Base-by-base conservation (phyloP, 2,797 vertebrate species). In the Cichlasoma orientale region DNA sequence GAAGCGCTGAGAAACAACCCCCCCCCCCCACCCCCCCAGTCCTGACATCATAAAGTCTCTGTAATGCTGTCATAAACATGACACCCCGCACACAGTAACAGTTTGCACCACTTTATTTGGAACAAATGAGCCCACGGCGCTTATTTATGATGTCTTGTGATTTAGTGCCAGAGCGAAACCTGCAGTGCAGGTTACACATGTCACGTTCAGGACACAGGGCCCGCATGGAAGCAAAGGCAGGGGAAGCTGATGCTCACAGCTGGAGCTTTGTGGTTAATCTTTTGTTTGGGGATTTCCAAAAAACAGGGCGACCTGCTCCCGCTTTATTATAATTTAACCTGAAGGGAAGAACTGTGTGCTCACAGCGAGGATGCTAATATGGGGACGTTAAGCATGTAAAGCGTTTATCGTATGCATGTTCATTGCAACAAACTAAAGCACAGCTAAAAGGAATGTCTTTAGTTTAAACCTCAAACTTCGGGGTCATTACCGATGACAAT, bases 21-120 rank as follows among this genome's bases (percentile, higher is more conserved):
- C 61, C 59, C 2, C n/a, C 36, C 82, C 11, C 58, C 61, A 56
- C 3, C n/a, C 36, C 27, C 47, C 14, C 3, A 56, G 44, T 61
- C 75, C 84, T 86, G 84, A 90, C 88, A 89, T 91, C 88, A 92
- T 92, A 87, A 92, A 93, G 84, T 73, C 81, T 69, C 73, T 84
- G 84, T 89, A 90, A 90, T 76, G 79, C 71, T 44, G 82, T 88
- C 90, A 82, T 91, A 91, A 93, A 92, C 86, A 92, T 86, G 89
- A 90, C 90, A 82, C 27, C 78, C 25, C 59, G 29, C 79, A 33
- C 56, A 69, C 86, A 21, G 78, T 85, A 84, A 83, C 82, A 38
- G 50, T 77, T 78, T 72, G 85, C 75, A 29, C 56, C 58, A 36
- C 83, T 89, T 71, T 56, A 72, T 81, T 92, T 52, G 14, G 57